Conservation (phyloP, 2,113 vertebrate genomes). For the Tonatia bakeri region DNA sequence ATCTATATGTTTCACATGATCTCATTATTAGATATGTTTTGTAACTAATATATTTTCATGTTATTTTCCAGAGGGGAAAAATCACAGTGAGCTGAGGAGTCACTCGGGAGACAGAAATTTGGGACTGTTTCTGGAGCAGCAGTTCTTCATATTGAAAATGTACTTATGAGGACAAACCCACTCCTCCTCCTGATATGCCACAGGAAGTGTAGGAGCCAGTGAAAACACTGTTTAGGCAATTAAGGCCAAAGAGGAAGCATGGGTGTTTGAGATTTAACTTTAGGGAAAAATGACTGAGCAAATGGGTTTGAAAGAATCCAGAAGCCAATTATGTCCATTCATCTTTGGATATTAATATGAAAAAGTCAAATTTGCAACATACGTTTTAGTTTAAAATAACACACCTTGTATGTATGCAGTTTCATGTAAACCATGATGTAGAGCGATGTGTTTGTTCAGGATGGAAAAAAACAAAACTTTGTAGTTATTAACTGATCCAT, state of each 20-base stretch:
- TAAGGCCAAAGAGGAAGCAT: background rate
- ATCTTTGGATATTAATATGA: background rate
- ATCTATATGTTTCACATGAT: background rate
- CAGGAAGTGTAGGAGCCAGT: background rate
- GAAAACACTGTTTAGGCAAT: background rate
- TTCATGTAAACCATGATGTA: background rate
- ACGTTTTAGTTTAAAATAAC: background rate
- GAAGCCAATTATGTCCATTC: background rate
- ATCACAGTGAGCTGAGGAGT: background rate
- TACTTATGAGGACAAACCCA: background rate
- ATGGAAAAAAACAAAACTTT: background rate
- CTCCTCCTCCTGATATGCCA: background rate
- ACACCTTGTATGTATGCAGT: background rate
- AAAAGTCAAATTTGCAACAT: background rate
- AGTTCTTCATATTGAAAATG: background rate
- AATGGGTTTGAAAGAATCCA: background rate
- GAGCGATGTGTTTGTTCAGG: background rate
- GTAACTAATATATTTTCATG: background rate
- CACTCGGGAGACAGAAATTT: background rate
- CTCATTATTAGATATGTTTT: background rate
- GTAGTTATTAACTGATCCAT: background rate
- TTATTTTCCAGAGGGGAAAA: background rate
- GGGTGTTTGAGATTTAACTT: background rate
- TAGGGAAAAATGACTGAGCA: background rate
- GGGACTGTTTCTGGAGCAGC: background rate